Evolutionary conservation across 1,140 invertebrate species (phyloP).

Genomic region (Drosophila nigromelanica): DNA sequence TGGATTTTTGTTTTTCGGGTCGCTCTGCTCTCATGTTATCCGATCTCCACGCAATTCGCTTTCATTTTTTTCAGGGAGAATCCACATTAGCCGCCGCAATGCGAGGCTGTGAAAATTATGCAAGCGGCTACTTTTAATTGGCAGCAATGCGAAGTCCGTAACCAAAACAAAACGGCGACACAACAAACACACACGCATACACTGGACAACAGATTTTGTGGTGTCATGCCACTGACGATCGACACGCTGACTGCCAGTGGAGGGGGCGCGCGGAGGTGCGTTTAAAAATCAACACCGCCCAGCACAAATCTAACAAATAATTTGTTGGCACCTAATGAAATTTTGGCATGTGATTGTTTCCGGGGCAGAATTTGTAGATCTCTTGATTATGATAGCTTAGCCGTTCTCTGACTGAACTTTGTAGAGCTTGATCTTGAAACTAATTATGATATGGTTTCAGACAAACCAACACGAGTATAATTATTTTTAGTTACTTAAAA

Average conservation of each 20-base stretch:
- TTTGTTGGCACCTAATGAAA: conserved; percentile 8
- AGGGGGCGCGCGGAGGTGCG: not conserved
- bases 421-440: not conserved
- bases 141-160: conserved; percentile 59
- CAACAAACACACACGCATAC: conserved; percentile 24
- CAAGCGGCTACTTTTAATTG: conserved; percentile 68
- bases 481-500: too few species aligned
- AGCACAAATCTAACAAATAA: conserved; percentile 11
- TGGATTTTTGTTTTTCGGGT: conserved; percentile 15
- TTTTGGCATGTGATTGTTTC: conserved; percentile 20
- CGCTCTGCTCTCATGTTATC: conserved; percentile 16
- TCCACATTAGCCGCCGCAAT: conserved; percentile 5
- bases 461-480: too few species aligned
- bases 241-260: not conserved
- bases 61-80: conserved; percentile 38
- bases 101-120: conserved; percentile 53
- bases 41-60: conserved; percentile 7
- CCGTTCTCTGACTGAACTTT: conserved; percentile 1
- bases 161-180: conserved; percentile 69
- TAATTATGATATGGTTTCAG: not conserved
- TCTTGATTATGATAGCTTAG: conserved; percentile 6
- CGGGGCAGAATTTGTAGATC: conserved; percentile 7
- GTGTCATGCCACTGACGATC: conserved; percentile 38
- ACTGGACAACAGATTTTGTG: conserved; percentile 30
- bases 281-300: conserved; percentile 12